Evolutionary conservation across 2,797 vertebrate species (phyloP).

Genomic region (Clarias platycephalus): DNA sequence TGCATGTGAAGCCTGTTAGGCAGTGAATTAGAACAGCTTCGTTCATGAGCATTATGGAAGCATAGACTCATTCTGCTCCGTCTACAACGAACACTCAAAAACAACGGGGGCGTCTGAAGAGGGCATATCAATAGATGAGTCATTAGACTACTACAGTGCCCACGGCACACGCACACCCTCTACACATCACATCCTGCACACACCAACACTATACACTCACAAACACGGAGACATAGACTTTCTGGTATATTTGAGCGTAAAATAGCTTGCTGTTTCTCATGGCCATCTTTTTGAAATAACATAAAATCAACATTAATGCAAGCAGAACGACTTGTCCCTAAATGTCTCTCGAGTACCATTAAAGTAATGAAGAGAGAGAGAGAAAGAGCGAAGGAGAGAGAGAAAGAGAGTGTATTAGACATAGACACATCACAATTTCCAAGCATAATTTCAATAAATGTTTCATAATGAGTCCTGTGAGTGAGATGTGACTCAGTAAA

Average conservation of each 20-base stretch:
- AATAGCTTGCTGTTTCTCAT: not conserved
- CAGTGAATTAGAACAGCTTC: conserved; percentile 31
- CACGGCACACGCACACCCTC: conserved; percentile 46
- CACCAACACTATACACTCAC: conserved; percentile 20
- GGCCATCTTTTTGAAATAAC: not conserved
- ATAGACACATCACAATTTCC: conserved; percentile 14
- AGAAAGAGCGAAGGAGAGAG: not conserved
- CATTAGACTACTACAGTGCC: conserved; percentile 56
- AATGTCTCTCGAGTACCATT: not conserved
- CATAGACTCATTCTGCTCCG: conserved; percentile 32
- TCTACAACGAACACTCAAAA: conserved; percentile 47
- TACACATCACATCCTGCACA: conserved; percentile 45
- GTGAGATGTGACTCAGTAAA: conserved; percentile 26
- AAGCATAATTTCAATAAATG: conserved; percentile 32
- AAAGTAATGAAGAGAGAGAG: not conserved
- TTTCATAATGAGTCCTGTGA: conserved; percentile 30
- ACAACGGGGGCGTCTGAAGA: conserved; percentile 55
- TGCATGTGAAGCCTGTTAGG: conserved; percentile 19
- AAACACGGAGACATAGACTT: conserved; percentile 17
- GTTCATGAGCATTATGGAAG: conserved; percentile 46
- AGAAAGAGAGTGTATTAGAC: not conserved
- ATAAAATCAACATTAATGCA: not conserved
- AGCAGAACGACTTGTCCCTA: not conserved
- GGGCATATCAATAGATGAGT: conserved; percentile 55
- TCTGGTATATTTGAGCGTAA: not conserved